Conservation (phyloP, 2,797 vertebrate genomes). For the Propithecus perrieri region DNA sequence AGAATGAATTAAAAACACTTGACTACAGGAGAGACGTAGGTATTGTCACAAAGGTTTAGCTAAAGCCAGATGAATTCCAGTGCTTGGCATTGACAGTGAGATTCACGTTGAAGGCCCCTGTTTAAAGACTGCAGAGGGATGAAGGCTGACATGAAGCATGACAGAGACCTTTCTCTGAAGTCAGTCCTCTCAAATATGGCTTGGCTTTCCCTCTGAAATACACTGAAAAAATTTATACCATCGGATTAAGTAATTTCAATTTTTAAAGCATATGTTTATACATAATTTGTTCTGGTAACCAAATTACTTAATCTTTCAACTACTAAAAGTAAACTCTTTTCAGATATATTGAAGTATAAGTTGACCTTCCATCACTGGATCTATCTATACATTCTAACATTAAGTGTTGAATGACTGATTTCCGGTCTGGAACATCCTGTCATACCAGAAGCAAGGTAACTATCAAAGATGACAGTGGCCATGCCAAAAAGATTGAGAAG, state of each 20-base stretch:
- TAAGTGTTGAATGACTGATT: background rate
- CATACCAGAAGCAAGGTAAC: background rate
- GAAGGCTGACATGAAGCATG: background rate
- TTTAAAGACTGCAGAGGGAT: background rate
- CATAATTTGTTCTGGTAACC: background rate
- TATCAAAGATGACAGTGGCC: background rate
- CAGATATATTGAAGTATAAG: constrained; percentile 9
- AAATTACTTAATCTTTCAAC: constrained; percentile 25
- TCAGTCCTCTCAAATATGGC: background rate
- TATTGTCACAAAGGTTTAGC: background rate
- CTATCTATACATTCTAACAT: background rate
- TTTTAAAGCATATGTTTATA: background rate
- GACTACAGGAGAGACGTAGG: background rate
- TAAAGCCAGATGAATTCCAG: background rate
- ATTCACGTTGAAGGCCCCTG: background rate
- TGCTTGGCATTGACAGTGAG: background rate
- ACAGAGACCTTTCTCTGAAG: background rate
- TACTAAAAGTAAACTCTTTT: background rate
- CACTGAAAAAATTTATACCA: background rate
- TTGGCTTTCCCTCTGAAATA: background rate
- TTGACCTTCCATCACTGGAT: background rate
- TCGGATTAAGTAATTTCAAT: background rate
- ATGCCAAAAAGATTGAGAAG: background rate
- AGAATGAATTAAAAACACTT: constrained; percentile 28
- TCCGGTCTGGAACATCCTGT: background rate